Conservation (phyloP, 2,888 invertebrate genomes). For the Drosophila anomelani region DNA sequence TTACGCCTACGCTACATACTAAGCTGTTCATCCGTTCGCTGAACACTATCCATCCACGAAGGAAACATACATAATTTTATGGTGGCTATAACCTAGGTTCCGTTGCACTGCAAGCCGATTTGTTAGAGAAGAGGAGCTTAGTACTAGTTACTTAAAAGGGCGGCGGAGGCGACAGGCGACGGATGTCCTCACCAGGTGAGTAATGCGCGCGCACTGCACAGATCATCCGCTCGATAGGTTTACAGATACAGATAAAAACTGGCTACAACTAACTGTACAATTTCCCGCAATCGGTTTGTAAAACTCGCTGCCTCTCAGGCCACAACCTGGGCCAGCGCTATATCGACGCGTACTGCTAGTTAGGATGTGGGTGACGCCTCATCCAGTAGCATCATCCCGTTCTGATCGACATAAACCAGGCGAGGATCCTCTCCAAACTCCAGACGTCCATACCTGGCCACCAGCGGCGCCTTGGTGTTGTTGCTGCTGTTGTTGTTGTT, state of each 20-base stretch:
- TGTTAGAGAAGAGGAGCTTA: constrained; percentile 38
- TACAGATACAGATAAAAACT: constrained; percentile 41
- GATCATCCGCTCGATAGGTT: constrained; percentile 21
- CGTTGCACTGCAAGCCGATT: constrained; percentile 37
- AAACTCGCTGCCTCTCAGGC: constrained; percentile 6
- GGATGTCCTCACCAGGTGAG: constrained; percentile 19
- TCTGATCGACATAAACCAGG: constrained; percentile 77
- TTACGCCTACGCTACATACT: constrained; percentile 30
- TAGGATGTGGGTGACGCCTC: constrained; percentile 71
- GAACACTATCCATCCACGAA: constrained; percentile 10
- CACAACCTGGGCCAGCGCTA: constrained; percentile 36
- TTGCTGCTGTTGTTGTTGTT: background rate
- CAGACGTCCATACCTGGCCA: constrained; percentile 77
- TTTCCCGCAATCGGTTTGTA: background rate
- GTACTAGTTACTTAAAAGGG: constrained; percentile 27
- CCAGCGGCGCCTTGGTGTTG: constrained; percentile 70
- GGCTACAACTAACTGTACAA: constrained; percentile 71
- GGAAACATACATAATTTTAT: constrained; percentile 16
- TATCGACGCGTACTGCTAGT: constrained; percentile 59
- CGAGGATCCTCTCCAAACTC: constrained; percentile 80
- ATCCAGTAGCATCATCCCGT: constrained; percentile 71
- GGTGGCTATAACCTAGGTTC: constrained; percentile 37
- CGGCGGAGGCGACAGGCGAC: background rate
- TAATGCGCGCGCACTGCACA: background rate
- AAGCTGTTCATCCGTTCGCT: constrained; percentile 17